Percentiles rank a stretch among this genome's conserved stretches.
These are phyloP conservation scores for Heliangelus exortis DNA, from an alignment of 2,797 vertebrate genomes.

Conservation along the genomic window DNA sequence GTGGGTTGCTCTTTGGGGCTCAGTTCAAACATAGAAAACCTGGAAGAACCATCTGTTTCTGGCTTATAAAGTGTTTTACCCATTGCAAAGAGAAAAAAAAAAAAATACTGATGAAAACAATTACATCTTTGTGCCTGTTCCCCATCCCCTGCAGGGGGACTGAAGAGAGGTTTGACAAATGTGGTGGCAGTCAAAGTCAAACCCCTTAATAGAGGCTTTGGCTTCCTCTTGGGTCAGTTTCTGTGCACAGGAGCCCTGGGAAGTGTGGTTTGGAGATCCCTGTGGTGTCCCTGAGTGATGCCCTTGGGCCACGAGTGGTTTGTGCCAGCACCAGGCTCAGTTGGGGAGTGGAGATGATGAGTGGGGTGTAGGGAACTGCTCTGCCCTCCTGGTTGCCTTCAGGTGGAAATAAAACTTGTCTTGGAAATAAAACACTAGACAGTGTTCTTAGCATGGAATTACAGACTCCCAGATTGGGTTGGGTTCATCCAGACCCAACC, in stretches of 20 bases:
- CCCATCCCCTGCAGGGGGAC: fast-evolving
- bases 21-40: too few relatives aligned
- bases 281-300: fast-evolving
- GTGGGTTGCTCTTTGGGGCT: not conserved
- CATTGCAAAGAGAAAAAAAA: not conserved
- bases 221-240: not conserved
- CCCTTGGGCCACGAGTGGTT: not conserved
- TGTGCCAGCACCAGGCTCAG: not conserved
- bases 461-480: too few relatives aligned
- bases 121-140: fast-evolving
- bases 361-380: fast-evolving
- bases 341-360: fast-evolving
- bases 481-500: too few relatives aligned
- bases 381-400: not conserved
- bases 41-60: fast-evolving
- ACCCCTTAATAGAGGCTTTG: not conserved
- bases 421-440: not conserved
- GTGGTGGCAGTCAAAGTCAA: not conserved
- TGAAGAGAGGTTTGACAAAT: fast-evolving
- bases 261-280: not conserved
- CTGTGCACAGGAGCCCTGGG: not conserved
- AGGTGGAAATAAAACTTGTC: not conserved
- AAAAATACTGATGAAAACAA: fast-evolving
- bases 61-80: not conserved
- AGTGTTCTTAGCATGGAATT: not conserved